These are phyloP conservation scores for Monoplex corrugatus DNA, from an alignment of 2,888 invertebrate species.

Conservation along the genomic window DNA sequence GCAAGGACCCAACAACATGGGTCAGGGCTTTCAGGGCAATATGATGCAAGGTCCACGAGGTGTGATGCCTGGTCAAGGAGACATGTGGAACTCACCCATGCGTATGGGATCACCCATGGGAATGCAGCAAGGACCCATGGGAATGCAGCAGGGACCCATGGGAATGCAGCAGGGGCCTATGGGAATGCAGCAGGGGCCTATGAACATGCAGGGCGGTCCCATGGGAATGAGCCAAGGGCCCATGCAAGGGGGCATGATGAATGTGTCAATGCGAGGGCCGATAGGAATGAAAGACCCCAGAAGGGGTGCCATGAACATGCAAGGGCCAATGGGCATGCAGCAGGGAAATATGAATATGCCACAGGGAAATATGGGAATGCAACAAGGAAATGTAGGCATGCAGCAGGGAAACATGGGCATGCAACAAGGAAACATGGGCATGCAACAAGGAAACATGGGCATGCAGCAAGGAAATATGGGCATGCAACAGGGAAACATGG, in stretches of 20 bases:
- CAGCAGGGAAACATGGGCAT: conserved; percentile 15
- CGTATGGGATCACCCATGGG: conserved; percentile 35
- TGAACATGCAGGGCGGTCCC: conserved; percentile 57
- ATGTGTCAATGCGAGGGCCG: not conserved
- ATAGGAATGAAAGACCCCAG: conserved; percentile 34
- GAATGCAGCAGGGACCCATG: conserved; percentile 44
- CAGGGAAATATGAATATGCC: conserved; percentile 40
- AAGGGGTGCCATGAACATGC: conserved; percentile 29
- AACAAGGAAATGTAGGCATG: conserved; percentile 28
- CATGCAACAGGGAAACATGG: conserved; percentile 47
- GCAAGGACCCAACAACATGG: conserved; percentile 42
- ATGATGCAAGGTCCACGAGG: conserved; percentile 39
- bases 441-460: conserved; percentile 26
- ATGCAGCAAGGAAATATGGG: conserved; percentile 19
- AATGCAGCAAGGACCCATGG: conserved; percentile 39
- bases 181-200: conserved; percentile 52
- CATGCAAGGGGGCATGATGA: conserved; percentile 38
- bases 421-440: conserved; percentile 31
- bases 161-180: conserved; percentile 52
- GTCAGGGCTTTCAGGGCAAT: conserved; percentile 36
- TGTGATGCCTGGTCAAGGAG: conserved; percentile 38
- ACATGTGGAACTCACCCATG: conserved; percentile 26
- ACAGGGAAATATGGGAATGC: conserved; percentile 28
- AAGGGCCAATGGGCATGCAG: conserved; percentile 29
- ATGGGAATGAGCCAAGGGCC: conserved; percentile 47